Base-by-base conservation (phyloP, 1,140 invertebrate species). In the Fopius arisanus region DNA sequence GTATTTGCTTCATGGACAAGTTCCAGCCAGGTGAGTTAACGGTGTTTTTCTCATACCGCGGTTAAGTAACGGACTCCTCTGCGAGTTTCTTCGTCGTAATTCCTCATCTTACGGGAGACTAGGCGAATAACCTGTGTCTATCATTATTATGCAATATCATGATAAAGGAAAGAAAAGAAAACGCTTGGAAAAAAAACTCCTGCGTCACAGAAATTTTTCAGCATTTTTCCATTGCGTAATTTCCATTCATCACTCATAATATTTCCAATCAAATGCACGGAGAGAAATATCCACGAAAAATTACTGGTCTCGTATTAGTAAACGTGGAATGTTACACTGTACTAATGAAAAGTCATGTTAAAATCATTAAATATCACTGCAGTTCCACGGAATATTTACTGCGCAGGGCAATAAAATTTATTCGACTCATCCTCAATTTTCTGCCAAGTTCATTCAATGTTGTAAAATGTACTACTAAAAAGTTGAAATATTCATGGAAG, bases 41-140 rank as follows among this genome's bases (percentile, higher is more conserved):
- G 87, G 87, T 87, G 82, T 48, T 48, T 71, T 43, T 71, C 81
- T 80, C 79, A 43, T 76, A 72, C 70, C 82, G 82, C 86, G 86
- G 87, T 87, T 86, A 87, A 87, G 82, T 88, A 88, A 88, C 86
- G 86, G 86, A 75, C 82, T 82, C 80, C 73, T 72, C 78, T 63
- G 75, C 76, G 43, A 14, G 43, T 48, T 48, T 48, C 75, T 74
- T 31, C 72, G 43, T 69, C 72, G 77, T 78, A 79, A 79, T 80
- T 79, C 78, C 37, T 73, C 75, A 72, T 82, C 62, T 72, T 67
- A 71, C 54, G 54, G 16, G 7, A 66, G 74, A 72, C 73, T 70
- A 43, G 19, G 59, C 19, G 54, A 59, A 59, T 59, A 59, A 59
- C 54, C 23, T 10, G 21, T 59, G 54, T 59, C 43, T 48, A 48